Base-by-base conservation (phyloP, 2,113 vertebrate genomes). In the Oceanites oceanicus region DNA sequence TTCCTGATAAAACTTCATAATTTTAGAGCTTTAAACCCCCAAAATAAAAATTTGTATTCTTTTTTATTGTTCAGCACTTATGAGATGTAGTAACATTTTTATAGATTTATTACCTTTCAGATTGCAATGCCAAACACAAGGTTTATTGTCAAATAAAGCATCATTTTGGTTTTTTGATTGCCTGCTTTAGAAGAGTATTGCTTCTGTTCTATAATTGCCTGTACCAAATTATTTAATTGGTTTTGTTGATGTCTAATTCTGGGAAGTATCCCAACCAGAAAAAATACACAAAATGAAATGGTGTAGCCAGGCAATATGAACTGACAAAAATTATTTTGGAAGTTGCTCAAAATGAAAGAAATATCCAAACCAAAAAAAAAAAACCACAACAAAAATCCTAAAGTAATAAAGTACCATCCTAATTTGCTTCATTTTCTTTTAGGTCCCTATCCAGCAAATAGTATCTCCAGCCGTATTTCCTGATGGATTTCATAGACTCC, bases 141-240 rank as follows among this genome's bases (percentile, higher is more conserved):
- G 97, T 97, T 98, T 98, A 98, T 97, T 98, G 89, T 96, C 96
- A 97, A 98, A 98, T 97, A 97, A 98, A 98, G 77, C 77, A 89
- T 76, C 13, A 82, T 90, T 96, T 97, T 95, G 96, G 32, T 18
- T 94, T 97, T 97, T 97, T 96, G 88, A 97, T 96, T 96, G 96
- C 95, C 82, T 97, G 84, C 56, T 96, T 97, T 94, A 94, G 76
- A 91, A 93, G 61, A 94, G 44, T 22, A 93, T 85, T 93, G 93
- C 94, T 97, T 97, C 93, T 94, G 83, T 94, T 97, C 96, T 94
- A 22, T 96, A 98, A 98, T 94, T 97, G 96, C 82, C 38, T 70
- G 76, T 55, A 94, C 96, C 94, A 96, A 98, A 97, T 97, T 96
- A 97, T 97, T 97, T 97, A 97, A 96, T 96, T 97, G 83, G 71